Evolutionary conservation across 2,888 invertebrate species (phyloP).

Genomic region (Andrena marginata): DNA sequence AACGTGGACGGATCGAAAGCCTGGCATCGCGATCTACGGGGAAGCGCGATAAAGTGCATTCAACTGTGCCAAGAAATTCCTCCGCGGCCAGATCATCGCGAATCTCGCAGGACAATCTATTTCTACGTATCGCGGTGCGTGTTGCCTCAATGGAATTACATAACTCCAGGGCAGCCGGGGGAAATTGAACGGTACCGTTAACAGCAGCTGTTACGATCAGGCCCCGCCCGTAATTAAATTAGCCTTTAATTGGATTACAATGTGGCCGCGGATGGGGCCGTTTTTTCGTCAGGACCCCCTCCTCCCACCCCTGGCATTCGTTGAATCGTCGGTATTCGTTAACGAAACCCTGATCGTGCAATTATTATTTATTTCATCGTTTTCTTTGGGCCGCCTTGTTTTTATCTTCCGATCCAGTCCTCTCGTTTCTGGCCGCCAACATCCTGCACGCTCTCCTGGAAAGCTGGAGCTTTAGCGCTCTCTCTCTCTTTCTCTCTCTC

Average conservation of each 20-base stretch:
- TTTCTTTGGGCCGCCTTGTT: slow-evolving; percentile 1
- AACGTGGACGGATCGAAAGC: not conserved
- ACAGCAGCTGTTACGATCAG: slow-evolving; percentile 29
- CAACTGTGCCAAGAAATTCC: slow-evolving; percentile 26
- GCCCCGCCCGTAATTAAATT: slow-evolving; percentile 44
- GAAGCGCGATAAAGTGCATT: slow-evolving; percentile 20
- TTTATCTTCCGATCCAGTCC: not conserved
- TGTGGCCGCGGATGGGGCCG: slow-evolving; percentile 1
- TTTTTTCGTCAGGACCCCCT: not conserved
- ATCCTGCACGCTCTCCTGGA: not conserved
- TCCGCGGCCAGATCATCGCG: not conserved
- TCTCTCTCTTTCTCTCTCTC: not conserved
- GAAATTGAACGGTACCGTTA: slow-evolving; percentile 40
- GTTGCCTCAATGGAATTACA: slow-evolving; percentile 31
- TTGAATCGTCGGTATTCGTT: slow-evolving; percentile 3
- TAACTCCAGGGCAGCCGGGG: slow-evolving; percentile 10
- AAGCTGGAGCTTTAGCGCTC: not conserved
- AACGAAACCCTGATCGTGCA: not conserved
- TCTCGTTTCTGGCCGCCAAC: slow-evolving; percentile 15
- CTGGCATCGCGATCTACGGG: not conserved
- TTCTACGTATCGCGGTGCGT: slow-evolving; percentile 10
- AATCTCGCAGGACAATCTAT: slow-evolving; percentile 19
- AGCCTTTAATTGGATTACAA: slow-evolving; percentile 49
- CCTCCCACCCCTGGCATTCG: slow-evolving; percentile 5
- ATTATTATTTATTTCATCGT: not conserved